Percentiles rank a stretch among this genome's conserved stretches.
Evolutionary conservation across 64 coral and sea anemone genomes (phyloP).

Genomic region (Stichodactyla mertensii): DNA sequence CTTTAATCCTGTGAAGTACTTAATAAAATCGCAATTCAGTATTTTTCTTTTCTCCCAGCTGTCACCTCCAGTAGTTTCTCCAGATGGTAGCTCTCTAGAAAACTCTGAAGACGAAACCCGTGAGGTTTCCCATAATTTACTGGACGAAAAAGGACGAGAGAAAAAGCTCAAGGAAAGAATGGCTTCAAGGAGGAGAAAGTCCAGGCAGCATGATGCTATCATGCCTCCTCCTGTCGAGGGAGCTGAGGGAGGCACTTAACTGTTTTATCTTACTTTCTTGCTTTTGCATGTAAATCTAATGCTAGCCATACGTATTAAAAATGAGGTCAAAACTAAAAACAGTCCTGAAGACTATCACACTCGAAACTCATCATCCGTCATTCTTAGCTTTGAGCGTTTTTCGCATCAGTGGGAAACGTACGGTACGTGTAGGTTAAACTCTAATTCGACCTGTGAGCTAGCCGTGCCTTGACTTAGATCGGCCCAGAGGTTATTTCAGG

Average conservation of each 20-base stretch:
- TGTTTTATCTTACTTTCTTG: neutral
- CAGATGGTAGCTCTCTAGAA: constrained; percentile 48
- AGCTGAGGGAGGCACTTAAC: constrained; percentile 6
- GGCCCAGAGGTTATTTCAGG: too few relatives aligned
- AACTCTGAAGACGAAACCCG: constrained; percentile 56
- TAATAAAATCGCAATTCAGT: neutral
- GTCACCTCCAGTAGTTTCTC: constrained; percentile 54
- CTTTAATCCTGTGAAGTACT: neutral
- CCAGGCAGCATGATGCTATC: constrained; percentile 17
- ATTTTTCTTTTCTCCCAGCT: constrained; percentile 41
- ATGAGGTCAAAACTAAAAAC: too few relatives aligned
- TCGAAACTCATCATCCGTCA: too few relatives aligned
- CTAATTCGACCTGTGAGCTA: too few relatives aligned
- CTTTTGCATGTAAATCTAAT: too few relatives aligned
- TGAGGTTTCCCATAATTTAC: constrained; percentile 52
- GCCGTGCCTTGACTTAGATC: too few relatives aligned
- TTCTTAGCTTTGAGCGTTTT: too few relatives aligned
- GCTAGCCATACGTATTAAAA: too few relatives aligned
- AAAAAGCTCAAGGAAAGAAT: constrained; percentile 91
- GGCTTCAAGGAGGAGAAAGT: constrained; percentile 64
- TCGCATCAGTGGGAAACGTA: too few relatives aligned
- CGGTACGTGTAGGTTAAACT: too few relatives aligned
- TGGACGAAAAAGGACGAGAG: constrained; percentile 84
- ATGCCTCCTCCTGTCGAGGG: neutral
- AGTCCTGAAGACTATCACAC: too few relatives aligned